Evolutionary conservation across 2,113 vertebrate genomes (phyloP), one percentile per base, ranked within the genome.

Genomic region (Boleophthalmus pectinirostris): DNA sequence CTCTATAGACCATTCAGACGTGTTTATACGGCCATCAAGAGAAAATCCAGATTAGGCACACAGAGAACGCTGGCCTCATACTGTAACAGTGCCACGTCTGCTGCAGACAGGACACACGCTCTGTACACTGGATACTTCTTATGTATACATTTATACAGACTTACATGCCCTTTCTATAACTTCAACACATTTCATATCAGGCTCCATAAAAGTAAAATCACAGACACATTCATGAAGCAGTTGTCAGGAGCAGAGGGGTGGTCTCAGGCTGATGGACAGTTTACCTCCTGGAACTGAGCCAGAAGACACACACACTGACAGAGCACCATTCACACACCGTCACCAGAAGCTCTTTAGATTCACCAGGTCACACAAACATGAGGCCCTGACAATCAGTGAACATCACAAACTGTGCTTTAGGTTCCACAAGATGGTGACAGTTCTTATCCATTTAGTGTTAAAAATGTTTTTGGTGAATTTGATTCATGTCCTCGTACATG

Each of bases 51-150:
- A 69, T 61, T 61, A 29, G n/a, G 78, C 82, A 85, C 83, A 75
- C 16, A 72, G 86, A 90, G 91, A 91, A 87, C 90, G 91, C 79
- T 73, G 84, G 90, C 87, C 87, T 81, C 2, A 29, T 88, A 61
- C 58, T 61, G 58, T 61, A 61, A 25, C 25, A 61, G 58, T 25
- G 2, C 24, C 57, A 10, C 0, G 57, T 21, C 57, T 58, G 10
- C 54, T 23, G 54, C 54, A 1, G 23, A 25, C 56, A 21, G 10
- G 7, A n/a, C 21, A 54, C 20, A 25, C 56, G 15, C 56, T 7
- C 13, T 23, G 21, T 56, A 58, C 54, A 56, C 9, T 11, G 15
- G 1, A 51, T 51, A 13, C 18, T 51, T 51, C 47, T 18, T 16
- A 51, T 13, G 13, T 3, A 12, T 9, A 23, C 9, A 23, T 56